A percentile compares a stretch with the other conserved stretches of the same genome.
Evolutionary conservation across 2,797 vertebrate genomes (phyloP).

Genomic region (Nyctibius grandis): DNA sequence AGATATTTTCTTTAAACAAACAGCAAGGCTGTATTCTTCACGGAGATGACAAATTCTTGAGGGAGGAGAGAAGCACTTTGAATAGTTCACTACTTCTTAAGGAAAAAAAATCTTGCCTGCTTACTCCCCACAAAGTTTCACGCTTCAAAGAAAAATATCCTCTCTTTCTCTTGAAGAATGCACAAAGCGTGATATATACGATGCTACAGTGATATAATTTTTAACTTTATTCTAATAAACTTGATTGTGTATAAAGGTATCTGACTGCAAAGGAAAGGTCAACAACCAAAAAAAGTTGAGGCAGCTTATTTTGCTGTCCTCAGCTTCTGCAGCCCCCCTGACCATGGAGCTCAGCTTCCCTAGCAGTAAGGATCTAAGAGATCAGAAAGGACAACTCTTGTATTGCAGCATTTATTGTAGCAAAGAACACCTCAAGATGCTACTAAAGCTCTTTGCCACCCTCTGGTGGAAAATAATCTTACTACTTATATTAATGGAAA

Average conservation of each 20-base stretch:
- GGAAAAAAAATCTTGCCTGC: not conserved
- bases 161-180: not conserved
- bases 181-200: not conserved
- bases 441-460: constrained; percentile 41
- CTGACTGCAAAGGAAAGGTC: not conserved
- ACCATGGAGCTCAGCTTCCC: not conserved
- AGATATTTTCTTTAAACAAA: not conserved
- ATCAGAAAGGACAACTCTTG: not conserved
- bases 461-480: constrained; percentile 36
- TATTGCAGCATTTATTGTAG: not conserved
- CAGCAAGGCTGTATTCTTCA: not conserved
- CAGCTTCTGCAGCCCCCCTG: not conserved
- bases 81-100: not conserved
- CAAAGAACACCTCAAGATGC: not conserved
- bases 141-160: not conserved
- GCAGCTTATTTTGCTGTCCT: not conserved
- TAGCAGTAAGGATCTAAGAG: not conserved
- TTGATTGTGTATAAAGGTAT: not conserved
- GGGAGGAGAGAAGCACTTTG: not conserved
- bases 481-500: not conserved
- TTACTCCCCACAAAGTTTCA: not conserved
- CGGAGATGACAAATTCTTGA: not conserved
- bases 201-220: fast-evolving
- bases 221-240: not conserved
- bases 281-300: not conserved